Base-by-base conservation (phyloP, 2,113 vertebrate species). In the Pelvicachromis taeniatus region DNA sequence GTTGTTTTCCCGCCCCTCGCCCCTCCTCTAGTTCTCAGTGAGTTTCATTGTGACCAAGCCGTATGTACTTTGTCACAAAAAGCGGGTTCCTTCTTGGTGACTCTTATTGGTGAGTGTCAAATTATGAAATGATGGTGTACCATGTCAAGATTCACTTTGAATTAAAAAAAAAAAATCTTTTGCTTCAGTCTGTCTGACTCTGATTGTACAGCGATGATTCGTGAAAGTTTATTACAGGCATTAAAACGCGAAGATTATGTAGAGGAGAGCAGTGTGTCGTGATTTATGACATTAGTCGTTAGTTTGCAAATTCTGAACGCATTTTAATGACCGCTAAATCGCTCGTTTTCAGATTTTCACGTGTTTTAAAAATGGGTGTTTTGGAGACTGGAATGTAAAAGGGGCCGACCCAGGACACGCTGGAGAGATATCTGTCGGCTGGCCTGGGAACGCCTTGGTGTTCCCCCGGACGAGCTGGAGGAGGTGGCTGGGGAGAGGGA, bases 31-130 rank as follows among this genome's bases (percentile, higher is more conserved):
- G 98, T 98, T 99, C 98, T 99, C 97, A 99, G 97, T 97, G 98
- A 99, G 97, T 95, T 98, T 99, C 96, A 98, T 96, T 97, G 98
- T 99, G 98, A 99, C 97, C 97, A 98, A 98, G 98, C 97, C 97
- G 98, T 98, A 97, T 97, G 97, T 99, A 98, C 97, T 98, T 98
- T 97, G 98, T 99, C 98, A 99, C 98, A 98, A 97, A 99, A 98
- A 99, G 98, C 98, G 97, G 98, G 98, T 96, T 99, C 98, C 98
- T 98, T 99, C 97, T 97, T 97, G 97, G 98, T 99, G 97, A 99
- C 97, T 98, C 97, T 92, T 99, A 97, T 97, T 98, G 97, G 97
- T 98, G 97, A 98, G 97, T 99, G 98, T 99, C 98, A 99, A 99
- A 99, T 97, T 98, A 97, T 98, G 96, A 98, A 97, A 98, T 98